Conservation (phyloP, 1,140 invertebrate species). For the Brachionus paranguensis region DNA sequence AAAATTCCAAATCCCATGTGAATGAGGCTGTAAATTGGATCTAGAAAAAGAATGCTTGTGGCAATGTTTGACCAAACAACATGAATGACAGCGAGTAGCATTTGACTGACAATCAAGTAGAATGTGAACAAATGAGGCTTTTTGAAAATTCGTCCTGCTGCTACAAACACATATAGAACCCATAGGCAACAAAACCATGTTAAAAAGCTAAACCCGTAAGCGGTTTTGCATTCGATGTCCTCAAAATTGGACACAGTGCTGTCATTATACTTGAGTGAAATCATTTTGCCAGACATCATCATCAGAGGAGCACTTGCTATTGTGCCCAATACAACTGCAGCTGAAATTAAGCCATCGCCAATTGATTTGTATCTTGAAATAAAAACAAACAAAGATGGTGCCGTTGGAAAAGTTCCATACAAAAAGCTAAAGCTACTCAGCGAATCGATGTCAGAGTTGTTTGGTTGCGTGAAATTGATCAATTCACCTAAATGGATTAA, state of each 20-base stretch:
- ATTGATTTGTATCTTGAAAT: constrained; percentile 67
- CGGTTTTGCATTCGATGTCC: constrained; percentile 67
- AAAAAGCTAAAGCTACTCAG: constrained; percentile 82
- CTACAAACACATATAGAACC: constrained; percentile 12
- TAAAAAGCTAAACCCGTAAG: constrained; percentile 73
- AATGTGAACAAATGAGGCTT: constrained; percentile 10
- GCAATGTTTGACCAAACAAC: constrained; percentile 42
- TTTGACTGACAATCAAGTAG: constrained; percentile 11
- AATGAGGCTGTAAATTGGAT: constrained; percentile 73
- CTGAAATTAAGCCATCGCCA: constrained; percentile 66
- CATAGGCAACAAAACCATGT: constrained; percentile 61
- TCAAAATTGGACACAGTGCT: constrained; percentile 62
- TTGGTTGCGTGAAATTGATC: constrained; percentile 59
- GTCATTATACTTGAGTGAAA: constrained; percentile 63
- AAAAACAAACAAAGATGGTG: constrained; percentile 88
- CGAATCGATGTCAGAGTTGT: constrained; percentile 66
- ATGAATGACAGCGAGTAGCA: constrained; percentile 33
- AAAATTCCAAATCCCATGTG: constrained; percentile 51
- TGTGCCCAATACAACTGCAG: constrained; percentile 83
- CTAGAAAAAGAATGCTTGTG: constrained; percentile 47
- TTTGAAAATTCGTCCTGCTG: background rate
- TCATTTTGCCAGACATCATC: constrained; percentile 88
- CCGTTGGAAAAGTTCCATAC: constrained; percentile 89
- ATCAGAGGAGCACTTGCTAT: constrained; percentile 86
- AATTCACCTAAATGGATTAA: constrained; percentile 66